Percentiles rank a stretch among this genome's conserved stretches.
Conservation (phyloP, 2,888 invertebrate species). For the Folsomia candida region DNA sequence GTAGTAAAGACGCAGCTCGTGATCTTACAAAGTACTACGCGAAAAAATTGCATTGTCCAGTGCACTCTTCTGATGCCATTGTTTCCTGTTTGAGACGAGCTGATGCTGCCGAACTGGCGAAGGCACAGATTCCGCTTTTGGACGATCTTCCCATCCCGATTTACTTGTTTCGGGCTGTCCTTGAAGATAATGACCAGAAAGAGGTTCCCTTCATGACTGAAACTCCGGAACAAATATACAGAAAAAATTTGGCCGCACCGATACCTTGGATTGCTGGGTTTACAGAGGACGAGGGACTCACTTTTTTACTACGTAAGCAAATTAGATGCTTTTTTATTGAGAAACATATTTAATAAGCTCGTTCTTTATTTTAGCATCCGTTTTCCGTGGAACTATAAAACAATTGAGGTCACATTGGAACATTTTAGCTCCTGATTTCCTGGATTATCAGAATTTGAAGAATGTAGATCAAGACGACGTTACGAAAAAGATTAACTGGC, state of each 20-base stretch:
- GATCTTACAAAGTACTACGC: constrained; percentile 35
- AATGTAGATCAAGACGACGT: constrained; percentile 35
- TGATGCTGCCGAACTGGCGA: constrained; percentile 29
- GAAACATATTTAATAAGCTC: background rate
- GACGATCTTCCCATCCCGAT: constrained; percentile 33
- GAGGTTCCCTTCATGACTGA: constrained; percentile 37
- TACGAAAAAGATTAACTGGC: constrained; percentile 36
- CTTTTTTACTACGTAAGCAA: constrained; percentile 32
- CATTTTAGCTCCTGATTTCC: constrained; percentile 34
- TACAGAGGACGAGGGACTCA: constrained; percentile 39
- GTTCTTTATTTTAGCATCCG: constrained; percentile 23
- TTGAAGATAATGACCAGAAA: constrained; percentile 29
- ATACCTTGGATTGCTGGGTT: constrained; percentile 36
- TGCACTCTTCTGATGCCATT: constrained; percentile 21
- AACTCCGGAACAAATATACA: constrained; percentile 43
- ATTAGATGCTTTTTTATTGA: background rate
- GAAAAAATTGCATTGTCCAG: constrained; percentile 33
- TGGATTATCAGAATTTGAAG: constrained; percentile 33
- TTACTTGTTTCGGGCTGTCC: constrained; percentile 32
- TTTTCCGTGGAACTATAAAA: constrained; percentile 33
- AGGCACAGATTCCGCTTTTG: constrained; percentile 32
- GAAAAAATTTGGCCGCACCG: constrained; percentile 33
- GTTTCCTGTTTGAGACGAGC: constrained; percentile 28
- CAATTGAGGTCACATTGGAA: constrained; percentile 33
- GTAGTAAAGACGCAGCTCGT: constrained; percentile 24